A percentile compares a stretch with the other conserved stretches of the same genome.
These are phyloP conservation scores for Myripristis murdjan DNA, from an alignment of 2,797 vertebrate species.

Conservation along the genomic window DNA sequence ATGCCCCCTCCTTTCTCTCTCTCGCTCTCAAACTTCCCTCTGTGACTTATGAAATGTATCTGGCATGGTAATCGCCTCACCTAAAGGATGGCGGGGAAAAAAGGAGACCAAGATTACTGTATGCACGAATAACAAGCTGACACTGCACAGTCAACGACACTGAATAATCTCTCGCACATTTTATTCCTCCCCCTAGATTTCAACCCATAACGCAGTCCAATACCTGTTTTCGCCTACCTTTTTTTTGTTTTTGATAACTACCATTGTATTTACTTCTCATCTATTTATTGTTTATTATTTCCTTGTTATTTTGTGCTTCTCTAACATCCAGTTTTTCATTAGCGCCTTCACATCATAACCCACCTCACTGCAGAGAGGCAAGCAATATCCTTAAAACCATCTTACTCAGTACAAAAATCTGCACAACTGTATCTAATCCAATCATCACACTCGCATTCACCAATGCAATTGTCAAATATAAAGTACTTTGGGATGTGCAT, in stretches of 20 bases:
- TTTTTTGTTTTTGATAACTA: slow-evolving; percentile 5
- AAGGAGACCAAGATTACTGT: slow-evolving; percentile 58
- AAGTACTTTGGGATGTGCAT: slow-evolving; percentile 5
- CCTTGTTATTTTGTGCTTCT: background rate
- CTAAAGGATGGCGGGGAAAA: slow-evolving; percentile 56
- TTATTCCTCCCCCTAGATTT: slow-evolving; percentile 63
- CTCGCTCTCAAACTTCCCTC: slow-evolving; percentile 51
- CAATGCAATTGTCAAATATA: background rate
- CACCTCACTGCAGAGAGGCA: no score
- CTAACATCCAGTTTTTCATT: slow-evolving; percentile 1
- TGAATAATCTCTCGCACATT: slow-evolving; percentile 65
- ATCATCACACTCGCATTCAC: background rate
- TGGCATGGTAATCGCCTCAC: slow-evolving; percentile 63
- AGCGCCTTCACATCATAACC: no score
- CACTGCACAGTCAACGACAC: slow-evolving; percentile 56
- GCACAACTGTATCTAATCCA: background rate
- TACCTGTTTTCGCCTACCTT: slow-evolving; percentile 41
- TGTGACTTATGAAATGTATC: slow-evolving; percentile 43
- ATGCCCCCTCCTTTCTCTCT: slow-evolving; percentile 15
- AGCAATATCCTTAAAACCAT: no score
- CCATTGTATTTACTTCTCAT: slow-evolving; percentile 15
- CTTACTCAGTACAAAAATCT: background rate
- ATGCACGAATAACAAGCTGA: slow-evolving; percentile 77
- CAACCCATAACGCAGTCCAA: slow-evolving; percentile 29
- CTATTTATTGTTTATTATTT: slow-evolving; percentile 28